These are phyloP conservation scores for Dioctria rufipes DNA, from an alignment of 2,888 invertebrate genomes.

Conservation along the genomic window DNA sequence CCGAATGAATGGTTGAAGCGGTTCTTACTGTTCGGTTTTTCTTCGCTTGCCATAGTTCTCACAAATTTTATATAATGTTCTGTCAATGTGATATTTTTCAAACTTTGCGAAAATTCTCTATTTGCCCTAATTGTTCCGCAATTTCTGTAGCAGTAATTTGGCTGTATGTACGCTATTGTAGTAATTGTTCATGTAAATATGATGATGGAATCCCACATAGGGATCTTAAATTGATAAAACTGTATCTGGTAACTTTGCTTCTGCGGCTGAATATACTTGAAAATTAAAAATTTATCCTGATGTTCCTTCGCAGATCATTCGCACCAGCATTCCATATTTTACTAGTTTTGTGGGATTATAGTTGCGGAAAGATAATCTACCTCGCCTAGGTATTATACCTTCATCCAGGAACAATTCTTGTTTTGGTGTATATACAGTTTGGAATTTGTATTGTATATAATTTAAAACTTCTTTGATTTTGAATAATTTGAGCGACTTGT, in stretches of 20 bases:
- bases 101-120: conserved; percentile 11
- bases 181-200: conserved; percentile 26
- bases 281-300: conserved; percentile 32
- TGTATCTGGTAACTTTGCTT: conserved; percentile 2
- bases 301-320: conserved; percentile 20
- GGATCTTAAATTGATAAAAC: conserved; percentile 22
- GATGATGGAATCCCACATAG: conserved; percentile 6
- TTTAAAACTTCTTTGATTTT: conserved; percentile 1
- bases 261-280: conserved; percentile 11
- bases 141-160: conserved; percentile 24
- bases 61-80: conserved; percentile 5
- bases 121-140: conserved; percentile 18
- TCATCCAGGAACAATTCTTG: conserved; percentile 24
- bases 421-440: conserved; percentile 14
- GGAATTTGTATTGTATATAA: conserved; percentile 20
- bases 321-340: conserved; percentile 22
- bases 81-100: conserved; percentile 30
- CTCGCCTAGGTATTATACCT: conserved; percentile 28
- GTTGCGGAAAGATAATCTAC: conserved; percentile 1
- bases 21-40: no score
- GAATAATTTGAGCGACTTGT: conserved; percentile 6
- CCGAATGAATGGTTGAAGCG: neutral
- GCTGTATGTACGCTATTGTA: conserved; percentile 23
- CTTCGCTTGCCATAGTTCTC: no score
- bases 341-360: conserved; percentile 20